These are phyloP conservation scores for Alauda arvensis DNA, from an alignment of 2,797 vertebrate genomes.

Conservation along the genomic window DNA sequence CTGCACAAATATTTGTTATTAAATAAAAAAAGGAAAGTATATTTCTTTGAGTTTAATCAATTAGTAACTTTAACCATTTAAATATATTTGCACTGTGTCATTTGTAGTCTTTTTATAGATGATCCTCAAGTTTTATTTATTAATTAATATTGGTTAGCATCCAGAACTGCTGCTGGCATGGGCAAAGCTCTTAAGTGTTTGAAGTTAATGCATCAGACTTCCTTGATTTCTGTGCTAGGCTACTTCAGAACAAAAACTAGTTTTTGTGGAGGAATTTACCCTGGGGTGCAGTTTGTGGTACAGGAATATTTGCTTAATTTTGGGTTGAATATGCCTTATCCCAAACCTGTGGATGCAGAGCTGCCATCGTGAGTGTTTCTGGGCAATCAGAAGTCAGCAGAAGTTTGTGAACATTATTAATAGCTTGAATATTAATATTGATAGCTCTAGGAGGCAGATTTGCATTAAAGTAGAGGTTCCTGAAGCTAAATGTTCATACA, in stretches of 20 bases:
- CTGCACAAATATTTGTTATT: not conserved
- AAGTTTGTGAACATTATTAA: not conserved
- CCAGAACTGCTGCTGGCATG: not conserved
- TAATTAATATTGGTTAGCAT: not conserved
- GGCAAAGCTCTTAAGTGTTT: not conserved
- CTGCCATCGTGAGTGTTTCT: rapidly evolving
- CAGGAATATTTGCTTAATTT: not conserved
- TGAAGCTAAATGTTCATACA: not conserved
- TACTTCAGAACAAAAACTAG: not conserved
- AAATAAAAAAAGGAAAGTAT: not conserved
- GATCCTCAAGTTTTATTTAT: not conserved
- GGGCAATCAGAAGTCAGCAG: not conserved
- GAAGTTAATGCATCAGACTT: not conserved
- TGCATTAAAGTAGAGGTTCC: not conserved
- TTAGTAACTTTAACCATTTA: not conserved
- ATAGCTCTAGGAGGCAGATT: not conserved
- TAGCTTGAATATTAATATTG: not conserved
- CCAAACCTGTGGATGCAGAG: not conserved
- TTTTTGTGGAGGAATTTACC: not conserved
- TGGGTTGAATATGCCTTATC: not conserved
- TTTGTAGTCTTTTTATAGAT: not conserved
- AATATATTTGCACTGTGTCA: not conserved
- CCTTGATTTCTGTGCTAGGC: not conserved
- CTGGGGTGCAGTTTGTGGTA: not conserved
- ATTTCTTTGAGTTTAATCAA: not conserved